Evolutionary conservation across 2,888 invertebrate species (phyloP), one percentile per base, ranked within the genome.

Genomic region (Apotomis turbidana): DNA sequence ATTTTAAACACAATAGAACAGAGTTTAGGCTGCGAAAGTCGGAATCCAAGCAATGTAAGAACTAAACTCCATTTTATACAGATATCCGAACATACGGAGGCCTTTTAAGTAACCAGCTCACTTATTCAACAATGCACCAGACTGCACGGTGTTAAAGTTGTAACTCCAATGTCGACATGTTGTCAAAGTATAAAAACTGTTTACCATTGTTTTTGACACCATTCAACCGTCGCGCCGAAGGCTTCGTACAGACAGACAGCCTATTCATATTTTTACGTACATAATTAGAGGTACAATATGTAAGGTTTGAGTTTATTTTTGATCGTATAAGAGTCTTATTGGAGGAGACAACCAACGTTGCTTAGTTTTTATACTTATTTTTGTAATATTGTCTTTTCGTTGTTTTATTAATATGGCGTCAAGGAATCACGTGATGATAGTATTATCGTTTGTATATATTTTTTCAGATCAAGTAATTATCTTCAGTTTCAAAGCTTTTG

Each of bases 191-290:
- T n/a, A 71, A 71, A 71, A 71, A 71, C 61, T 71, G 71, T 71
- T 71, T 68, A 67, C 63, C 44, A 71, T 72, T 72, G 72, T 72
- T 72, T 72, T 72, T 72, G 72, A 68, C 72, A 72, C 68, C 72
- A 72, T 72, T 72, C 68, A 72, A 36, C 52, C 38, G 72, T 72
- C 72, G 52, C 5, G 52, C 46, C 15, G 72, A 72, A 72, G 72
- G 72, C 57, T 72, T 44, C 67, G n/a, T 44, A n/a, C 63, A 63
- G 27, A 70, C 57, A 54, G 64, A 58, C 27, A 54, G 8, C 12
- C 54, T 71, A 71, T 71, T 62, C 71, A 68, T 67, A 55, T 44
- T 63, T 41, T 8, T 61, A 46, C 15, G 15, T 5, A 44, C 13
- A 44, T 38, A 49, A 49, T 49, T 10, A 49, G 49, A 49, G 3